These are phyloP conservation scores for Diachrysia chrysitis DNA, from an alignment of 2,888 invertebrate genomes.

Conservation along the genomic window DNA sequence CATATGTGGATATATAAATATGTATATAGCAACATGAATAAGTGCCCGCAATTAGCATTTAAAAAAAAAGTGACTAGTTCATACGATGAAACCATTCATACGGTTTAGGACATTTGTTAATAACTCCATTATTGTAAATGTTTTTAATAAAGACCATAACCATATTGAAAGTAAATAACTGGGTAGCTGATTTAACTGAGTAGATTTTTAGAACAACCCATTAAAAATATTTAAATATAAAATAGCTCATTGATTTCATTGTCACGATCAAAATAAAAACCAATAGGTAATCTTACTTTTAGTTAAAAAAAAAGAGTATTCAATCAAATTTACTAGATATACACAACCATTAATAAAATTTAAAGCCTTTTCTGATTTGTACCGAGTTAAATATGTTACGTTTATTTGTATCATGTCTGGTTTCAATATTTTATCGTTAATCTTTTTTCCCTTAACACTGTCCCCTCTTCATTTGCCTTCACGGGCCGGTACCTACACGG, in stretches of 20 bases:
- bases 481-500: not conserved
- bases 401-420: conserved; percentile 25
- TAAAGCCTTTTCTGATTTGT: conserved; percentile 25
- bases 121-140: too few species aligned
- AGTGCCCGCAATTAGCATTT: too few species aligned
- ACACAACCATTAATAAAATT: conserved; percentile 50
- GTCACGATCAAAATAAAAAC: conserved; percentile 35
- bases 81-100: too few species aligned
- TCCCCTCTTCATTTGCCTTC: conserved; percentile 3
- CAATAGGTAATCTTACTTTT: conserved; percentile 20
- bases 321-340: conserved; percentile 51
- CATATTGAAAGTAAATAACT: too few species aligned
- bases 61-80: too few species aligned
- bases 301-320: conserved; percentile 46
- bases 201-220: too few species aligned
- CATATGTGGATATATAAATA: too few species aligned
- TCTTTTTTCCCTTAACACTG: conserved; percentile 21
- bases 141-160: too few species aligned
- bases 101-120: too few species aligned
- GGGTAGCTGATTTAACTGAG: too few species aligned
- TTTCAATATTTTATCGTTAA: not conserved
- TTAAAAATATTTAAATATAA: not conserved
- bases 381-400: conserved; percentile 16
- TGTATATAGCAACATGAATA: too few species aligned
- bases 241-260: conserved; percentile 21